These are phyloP conservation scores for Callorhinus ursinus DNA, from an alignment of 2,113 vertebrate species.

Conservation along the genomic window DNA sequence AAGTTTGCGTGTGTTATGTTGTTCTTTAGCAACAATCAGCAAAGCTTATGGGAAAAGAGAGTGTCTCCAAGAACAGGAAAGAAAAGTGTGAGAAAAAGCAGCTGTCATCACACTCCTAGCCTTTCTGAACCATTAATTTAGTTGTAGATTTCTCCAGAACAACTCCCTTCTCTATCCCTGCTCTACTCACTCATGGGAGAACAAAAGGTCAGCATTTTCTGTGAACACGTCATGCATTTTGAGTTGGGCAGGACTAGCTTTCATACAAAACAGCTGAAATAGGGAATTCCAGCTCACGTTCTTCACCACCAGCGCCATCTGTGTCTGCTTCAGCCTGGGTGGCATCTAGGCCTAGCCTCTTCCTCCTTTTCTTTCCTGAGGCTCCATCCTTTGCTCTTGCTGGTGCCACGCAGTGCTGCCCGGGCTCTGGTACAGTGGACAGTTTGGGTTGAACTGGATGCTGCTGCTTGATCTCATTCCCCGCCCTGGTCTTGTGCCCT, in stretches of 20 bases:
- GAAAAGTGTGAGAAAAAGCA: slow-evolving; percentile 24
- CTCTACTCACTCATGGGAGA: not conserved
- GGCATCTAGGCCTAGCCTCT: not conserved
- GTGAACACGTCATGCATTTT: not conserved
- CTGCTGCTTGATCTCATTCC: not conserved
- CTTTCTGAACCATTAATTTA: not conserved
- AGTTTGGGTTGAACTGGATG: not conserved
- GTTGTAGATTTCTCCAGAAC: slow-evolving; percentile 25
- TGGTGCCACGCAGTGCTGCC: not conserved
- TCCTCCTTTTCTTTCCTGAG: not conserved
- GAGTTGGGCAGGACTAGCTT: not conserved
- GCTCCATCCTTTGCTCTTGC: not conserved
- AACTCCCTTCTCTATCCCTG: not conserved
- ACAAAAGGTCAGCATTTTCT: slow-evolving; percentile 33
- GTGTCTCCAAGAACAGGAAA: slow-evolving; percentile 27
- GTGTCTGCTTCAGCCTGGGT: not conserved
- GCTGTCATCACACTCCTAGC: not conserved
- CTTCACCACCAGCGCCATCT: not conserved
- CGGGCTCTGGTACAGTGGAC: not conserved
- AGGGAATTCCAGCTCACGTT: not conserved
- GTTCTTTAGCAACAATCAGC: slow-evolving; percentile 38
- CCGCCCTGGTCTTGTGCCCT: not conserved
- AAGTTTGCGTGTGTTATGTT: not conserved
- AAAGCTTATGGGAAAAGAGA: slow-evolving; percentile 26
- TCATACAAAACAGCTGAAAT: not conserved